phyloP scores from a whole-genome alignment of 2,113 vertebrate genomes.

The Shinisaurus crocodilurus region DNA sequence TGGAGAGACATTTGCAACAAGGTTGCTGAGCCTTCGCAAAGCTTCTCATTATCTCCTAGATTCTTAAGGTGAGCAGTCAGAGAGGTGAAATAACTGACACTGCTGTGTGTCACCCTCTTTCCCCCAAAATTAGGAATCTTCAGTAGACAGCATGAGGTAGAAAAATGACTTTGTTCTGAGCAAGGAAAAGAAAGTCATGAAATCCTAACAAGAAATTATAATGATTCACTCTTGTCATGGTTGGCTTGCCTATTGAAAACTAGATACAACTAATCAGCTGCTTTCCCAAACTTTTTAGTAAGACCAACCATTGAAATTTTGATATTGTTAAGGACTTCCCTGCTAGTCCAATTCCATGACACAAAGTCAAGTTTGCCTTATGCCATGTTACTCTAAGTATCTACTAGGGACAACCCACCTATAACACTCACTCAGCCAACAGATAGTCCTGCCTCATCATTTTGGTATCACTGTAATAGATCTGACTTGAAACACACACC shows the following conservation, averaged over 20 bases:
- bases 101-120: background rate
- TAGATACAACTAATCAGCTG: background rate
- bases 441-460: background rate
- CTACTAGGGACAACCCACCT: background rate
- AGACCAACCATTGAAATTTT: background rate
- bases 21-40: background rate
- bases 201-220: slow-evolving; percentile 12
- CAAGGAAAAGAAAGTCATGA: background rate
- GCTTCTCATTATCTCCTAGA: slow-evolving; percentile 3
- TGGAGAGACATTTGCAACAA: background rate
- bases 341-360: background rate
- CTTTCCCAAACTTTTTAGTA: background rate
- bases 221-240: background rate
- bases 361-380: background rate
- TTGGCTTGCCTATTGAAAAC: background rate
- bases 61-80: background rate
- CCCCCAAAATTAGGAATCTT: background rate
- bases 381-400: background rate
- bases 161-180: background rate
- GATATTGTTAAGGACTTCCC: background rate
- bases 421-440: background rate
- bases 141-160: background rate
- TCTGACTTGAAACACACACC: background rate
- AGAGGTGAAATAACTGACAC: background rate
- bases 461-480: background rate